Base-by-base conservation (phyloP, 2,888 invertebrate genomes). In the Pterobdella sp. region DNA sequence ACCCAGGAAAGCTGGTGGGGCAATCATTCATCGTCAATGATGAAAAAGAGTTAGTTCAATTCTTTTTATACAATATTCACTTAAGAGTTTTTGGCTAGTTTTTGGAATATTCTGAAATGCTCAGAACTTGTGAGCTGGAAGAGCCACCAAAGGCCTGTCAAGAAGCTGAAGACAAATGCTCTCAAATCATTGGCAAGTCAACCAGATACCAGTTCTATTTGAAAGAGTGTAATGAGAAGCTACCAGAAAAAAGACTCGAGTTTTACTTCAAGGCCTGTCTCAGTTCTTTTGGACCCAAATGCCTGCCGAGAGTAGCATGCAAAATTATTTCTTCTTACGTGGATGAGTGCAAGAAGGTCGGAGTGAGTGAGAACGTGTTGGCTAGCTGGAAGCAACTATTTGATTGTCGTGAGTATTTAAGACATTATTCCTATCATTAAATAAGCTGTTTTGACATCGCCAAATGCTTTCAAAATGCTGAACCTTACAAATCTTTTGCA, bases 371-470 rank as follows among this genome's bases (percentile, higher is more conserved):
- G n/a, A 65, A 34, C 3, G 22, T 31, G 7, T n/a, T 65, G 4
- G 26, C n/a, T 18, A 29, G 65, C 26, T 65, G 65, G 65, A 32
- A n/a, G 29, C 34, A 65, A 65, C 32, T 65, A 3, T 65, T 65
- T 29, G 34, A 65, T 22, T 65, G 65, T 31, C 65, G 65, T 65
- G 3, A 65, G 65, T 29, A 18, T 65, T 65, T 65, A n/a, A n/a
- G n/a, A n/a, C n/a, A n/a, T n/a, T n/a, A n/a, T n/a, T n/a, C n/a
- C n/a, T n/a, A n/a, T n/a, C n/a, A n/a, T n/a, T n/a, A n/a, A n/a
- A n/a, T n/a, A 10, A 14, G 10, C n/a, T 14, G 26, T 63, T 63
- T n/a, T n/a, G n/a, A n/a, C n/a, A n/a, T n/a, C n/a, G n/a, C n/a
- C n/a, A n/a, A n/a, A n/a, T n/a, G n/a, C n/a, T n/a, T n/a, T n/a